Base-by-base conservation (phyloP, 2,113 vertebrate genomes). In the Rostratula benghalensis region DNA sequence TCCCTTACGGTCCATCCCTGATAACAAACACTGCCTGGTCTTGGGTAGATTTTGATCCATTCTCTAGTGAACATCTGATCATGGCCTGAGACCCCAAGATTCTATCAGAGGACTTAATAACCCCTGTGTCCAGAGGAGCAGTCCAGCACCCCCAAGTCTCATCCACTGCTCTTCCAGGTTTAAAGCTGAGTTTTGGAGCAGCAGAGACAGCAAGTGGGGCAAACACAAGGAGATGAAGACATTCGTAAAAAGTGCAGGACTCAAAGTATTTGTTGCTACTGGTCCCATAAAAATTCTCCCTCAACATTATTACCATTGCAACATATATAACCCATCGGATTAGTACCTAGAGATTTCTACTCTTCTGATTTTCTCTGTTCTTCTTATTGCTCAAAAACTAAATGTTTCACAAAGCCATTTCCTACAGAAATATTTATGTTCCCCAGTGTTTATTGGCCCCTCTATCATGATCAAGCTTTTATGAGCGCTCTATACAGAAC, bases 331-430 rank as follows among this genome's bases (percentile, higher is more conserved):
- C 79, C 82, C 92, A 53, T 50, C 70, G 61, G 96, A 97, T 31
- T 93, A 93, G 93, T 30, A 76, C 94, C 97, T 59, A 46, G 97
- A 97, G 98, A 94, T 22, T 91, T 89, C 96, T 56, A 59, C 61
- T 82, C 59, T 57, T 82, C 96, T 79, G 93, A 77, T 95, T 93
- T 93, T 56, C 93, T 97, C 97, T 92, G 89, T 93, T 97, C 65
- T 90, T 93, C 96, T 96, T 97, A 96, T 94, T 95, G 92, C 95
- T 93, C 92, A 84, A 83, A 89, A 97, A 93, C 97, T 97, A 97
- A 97, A 96, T 95, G 97, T 64, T 97, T 95, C 96, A 96, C 97
- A 87, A 69, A 97, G 96, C 95, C 96, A 94, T 97, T 98, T 97
- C 95, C 96, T 94, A 89, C 93, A 94, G 89, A 96, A 93, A 92